Conservation (phyloP, 1,140 invertebrate species). For the Caenorhabditis latens region DNA sequence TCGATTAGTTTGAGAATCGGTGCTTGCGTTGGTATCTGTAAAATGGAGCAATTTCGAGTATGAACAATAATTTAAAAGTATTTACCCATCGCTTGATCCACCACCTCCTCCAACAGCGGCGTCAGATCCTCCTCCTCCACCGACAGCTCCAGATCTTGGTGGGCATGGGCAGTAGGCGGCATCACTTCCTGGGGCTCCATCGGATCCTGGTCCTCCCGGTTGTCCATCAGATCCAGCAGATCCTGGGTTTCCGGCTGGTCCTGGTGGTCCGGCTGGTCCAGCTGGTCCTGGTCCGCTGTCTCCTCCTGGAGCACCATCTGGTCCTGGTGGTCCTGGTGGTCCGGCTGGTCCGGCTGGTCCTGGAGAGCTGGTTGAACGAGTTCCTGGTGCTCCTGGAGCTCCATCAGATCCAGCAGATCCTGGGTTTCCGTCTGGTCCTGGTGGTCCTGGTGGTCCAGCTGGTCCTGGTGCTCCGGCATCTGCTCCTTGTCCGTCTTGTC, state of each 20-base stretch:
- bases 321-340: slow-evolving; percentile 52
- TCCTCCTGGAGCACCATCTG: slow-evolving; percentile 46
- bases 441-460: slow-evolving; percentile 54
- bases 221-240: slow-evolving; percentile 48
- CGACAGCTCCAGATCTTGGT: slow-evolving; percentile 45
- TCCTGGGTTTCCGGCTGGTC: slow-evolving; percentile 58
- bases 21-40: slow-evolving; percentile 35
- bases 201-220: slow-evolving; percentile 49
- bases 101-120: slow-evolving; percentile 12
- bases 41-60: not conserved
- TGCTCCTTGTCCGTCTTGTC: slow-evolving; percentile 27
- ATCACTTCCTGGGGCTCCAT: slow-evolving; percentile 54
- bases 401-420: slow-evolving; percentile 47
- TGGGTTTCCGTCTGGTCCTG: slow-evolving; percentile 53
- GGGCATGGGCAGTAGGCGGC: slow-evolving; percentile 62
- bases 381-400: slow-evolving; percentile 59
- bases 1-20: slow-evolving; percentile 51
- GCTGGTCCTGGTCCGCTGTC: slow-evolving; percentile 31
- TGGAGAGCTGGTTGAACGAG: slow-evolving; percentile 40
- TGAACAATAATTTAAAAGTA: not conserved
- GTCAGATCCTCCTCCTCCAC: slow-evolving; percentile 46
- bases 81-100: not conserved
- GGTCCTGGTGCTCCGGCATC: slow-evolving; percentile 25
- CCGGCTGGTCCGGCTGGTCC: slow-evolving; percentile 50
- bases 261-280: slow-evolving; percentile 59